Evolutionary conservation across 2,888 invertebrate genomes (phyloP).

Genomic region (Troides aeacus): DNA sequence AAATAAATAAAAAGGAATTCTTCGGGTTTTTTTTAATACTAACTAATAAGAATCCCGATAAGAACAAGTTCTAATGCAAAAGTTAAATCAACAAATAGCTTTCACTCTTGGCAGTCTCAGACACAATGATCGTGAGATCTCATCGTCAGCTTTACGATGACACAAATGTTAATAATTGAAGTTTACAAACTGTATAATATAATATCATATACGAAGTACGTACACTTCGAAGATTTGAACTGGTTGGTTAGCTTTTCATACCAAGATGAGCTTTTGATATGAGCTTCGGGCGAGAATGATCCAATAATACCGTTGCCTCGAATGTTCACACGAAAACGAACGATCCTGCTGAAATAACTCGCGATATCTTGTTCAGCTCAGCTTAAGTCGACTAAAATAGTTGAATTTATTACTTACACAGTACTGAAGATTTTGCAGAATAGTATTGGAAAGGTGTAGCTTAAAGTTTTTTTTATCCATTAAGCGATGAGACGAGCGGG

Average conservation of each 20-base stretch:
- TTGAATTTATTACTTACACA: neutral
- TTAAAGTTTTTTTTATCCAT: neutral
- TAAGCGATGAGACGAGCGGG: no score
- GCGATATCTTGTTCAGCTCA: neutral
- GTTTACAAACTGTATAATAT: neutral
- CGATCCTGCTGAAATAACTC: neutral
- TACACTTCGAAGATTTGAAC: neutral
- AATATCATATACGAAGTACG: slow-evolving; percentile 4
- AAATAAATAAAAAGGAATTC: no score
- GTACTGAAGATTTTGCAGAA: neutral
- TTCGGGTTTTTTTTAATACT: no score
- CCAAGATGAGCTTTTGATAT: neutral
- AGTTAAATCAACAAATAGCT: no score
- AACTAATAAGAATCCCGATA: no score
- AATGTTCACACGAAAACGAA: slow-evolving; percentile 12
- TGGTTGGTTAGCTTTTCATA: slow-evolving; percentile 6
- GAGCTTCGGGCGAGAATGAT: slow-evolving; percentile 20
- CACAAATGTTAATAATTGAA: no score
- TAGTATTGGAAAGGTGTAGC: neutral
- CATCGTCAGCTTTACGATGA: no score
- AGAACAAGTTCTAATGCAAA: no score
- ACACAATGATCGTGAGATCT: no score
- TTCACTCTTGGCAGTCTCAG: no score
- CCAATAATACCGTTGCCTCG: slow-evolving; percentile 17
- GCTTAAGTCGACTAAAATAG: slow-evolving; percentile 2